Evolutionary conservation across 2,888 invertebrate species (phyloP).

Genomic region (Erebia palarica): DNA sequence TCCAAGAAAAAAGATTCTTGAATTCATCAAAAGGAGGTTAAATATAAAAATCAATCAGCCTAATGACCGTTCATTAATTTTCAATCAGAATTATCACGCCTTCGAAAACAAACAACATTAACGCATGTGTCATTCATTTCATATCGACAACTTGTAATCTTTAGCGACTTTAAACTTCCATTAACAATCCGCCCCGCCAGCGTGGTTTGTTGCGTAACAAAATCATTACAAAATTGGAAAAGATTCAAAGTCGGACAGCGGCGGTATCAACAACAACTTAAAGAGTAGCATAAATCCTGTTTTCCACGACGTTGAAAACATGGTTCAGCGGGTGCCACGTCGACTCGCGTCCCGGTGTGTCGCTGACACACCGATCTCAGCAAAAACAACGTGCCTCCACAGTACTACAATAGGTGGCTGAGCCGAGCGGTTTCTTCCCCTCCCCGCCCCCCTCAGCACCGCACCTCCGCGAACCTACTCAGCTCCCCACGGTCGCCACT

Average conservation of each 20-base stretch:
- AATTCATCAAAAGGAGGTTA: constrained; percentile 10
- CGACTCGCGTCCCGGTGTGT: constrained; percentile 54
- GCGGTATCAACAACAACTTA: constrained; percentile 43
- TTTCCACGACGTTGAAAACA: constrained; percentile 55
- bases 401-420: constrained; percentile 76
- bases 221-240: constrained; percentile 8
- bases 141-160: constrained; percentile 17
- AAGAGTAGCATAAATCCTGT: constrained; percentile 54
- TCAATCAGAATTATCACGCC: background rate
- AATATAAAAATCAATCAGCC: background rate
- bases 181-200: background rate
- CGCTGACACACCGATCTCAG: constrained; percentile 71
- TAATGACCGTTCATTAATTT: background rate
- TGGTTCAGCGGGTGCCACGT: constrained; percentile 55
- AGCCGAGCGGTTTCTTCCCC: constrained; percentile 63
- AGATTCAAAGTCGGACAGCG: background rate
- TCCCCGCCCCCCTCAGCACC: constrained; percentile 40
- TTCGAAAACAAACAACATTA: constrained; percentile 18
- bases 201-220: constrained; percentile 10
- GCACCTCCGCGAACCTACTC: constrained; percentile 41
- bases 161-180: constrained; percentile 5
- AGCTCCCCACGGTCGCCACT: constrained; percentile 54
- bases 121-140: constrained; percentile 16
- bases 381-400: constrained; percentile 77
- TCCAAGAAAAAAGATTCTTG: background rate